These are phyloP conservation scores for Platycercus adscitus DNA, from an alignment of 2,113 vertebrate genomes.

Conservation along the genomic window DNA sequence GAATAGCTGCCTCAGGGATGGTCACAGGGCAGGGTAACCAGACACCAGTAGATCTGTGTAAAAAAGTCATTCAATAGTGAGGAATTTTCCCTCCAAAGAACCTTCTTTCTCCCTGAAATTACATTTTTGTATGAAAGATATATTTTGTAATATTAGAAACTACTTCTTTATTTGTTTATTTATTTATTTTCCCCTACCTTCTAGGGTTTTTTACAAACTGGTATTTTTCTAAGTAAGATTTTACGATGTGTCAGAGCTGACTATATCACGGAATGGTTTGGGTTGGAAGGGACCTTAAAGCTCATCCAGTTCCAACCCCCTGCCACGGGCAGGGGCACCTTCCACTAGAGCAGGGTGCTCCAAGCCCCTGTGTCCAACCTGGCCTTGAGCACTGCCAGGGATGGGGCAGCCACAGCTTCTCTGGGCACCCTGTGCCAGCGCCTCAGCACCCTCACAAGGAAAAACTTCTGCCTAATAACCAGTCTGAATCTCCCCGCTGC, in stretches of 20 bases:
- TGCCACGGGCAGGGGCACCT: not conserved
- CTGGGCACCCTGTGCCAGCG: not conserved
- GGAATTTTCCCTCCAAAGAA: not conserved
- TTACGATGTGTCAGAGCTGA: not conserved
- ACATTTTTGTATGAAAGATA: not conserved
- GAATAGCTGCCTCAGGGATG: not conserved
- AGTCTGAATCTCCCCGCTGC: not conserved
- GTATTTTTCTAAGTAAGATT: not conserved
- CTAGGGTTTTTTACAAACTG: not conserved
- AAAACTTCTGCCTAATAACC: not conserved
- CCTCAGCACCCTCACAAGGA: not conserved
- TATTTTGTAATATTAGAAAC: not conserved
- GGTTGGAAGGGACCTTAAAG: not conserved
- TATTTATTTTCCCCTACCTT: not conserved
- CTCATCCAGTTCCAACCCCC: not conserved
- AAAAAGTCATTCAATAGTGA: not conserved
- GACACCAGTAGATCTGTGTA: no score
- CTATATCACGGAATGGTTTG: not conserved
- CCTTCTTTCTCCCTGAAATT: not conserved
- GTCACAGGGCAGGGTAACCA: accelerated
- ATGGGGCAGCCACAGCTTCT: not conserved
- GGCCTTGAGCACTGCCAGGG: no score
- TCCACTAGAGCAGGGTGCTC: not conserved
- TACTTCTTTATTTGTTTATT: not conserved
- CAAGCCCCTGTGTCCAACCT: no score